A percentile compares a stretch with the other conserved stretches of the same genome.
phyloP scores from a whole-genome alignment of 92 coral and sea anemone species.

The Montipora capitata region DNA sequence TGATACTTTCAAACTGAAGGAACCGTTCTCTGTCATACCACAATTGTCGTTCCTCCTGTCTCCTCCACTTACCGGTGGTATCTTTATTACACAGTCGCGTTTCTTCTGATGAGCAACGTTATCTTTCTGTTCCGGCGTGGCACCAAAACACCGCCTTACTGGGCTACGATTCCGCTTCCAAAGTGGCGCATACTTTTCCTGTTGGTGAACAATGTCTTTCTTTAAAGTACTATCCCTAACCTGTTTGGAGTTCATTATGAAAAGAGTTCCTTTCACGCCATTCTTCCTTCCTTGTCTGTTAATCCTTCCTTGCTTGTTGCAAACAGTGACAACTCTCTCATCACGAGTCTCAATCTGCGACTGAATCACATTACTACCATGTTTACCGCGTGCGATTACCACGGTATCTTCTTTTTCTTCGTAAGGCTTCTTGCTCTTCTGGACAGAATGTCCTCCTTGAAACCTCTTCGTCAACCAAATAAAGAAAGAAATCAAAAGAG shows the following conservation, averaged over 20 bases:
- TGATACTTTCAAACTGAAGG: not conserved
- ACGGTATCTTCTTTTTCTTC: not conserved
- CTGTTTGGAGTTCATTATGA: not conserved
- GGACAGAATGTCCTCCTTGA: too few species aligned
- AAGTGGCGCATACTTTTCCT: not conserved
- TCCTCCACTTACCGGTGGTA: not conserved
- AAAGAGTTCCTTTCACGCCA: not conserved
- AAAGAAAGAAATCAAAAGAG: not conserved
- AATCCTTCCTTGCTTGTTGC: not conserved
- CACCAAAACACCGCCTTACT: not conserved
- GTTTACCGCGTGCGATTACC: not conserved
- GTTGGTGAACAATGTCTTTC: not conserved
- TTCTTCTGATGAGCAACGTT: not conserved
- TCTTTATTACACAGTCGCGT: not conserved
- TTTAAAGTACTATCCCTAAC: not conserved
- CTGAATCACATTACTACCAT: not conserved
- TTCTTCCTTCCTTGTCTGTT: not conserved
- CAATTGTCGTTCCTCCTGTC: not conserved
- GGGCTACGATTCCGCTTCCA: not conserved
- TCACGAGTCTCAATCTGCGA: not conserved
- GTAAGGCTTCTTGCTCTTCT: constrained; percentile 1
- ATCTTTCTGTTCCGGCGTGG: not conserved
- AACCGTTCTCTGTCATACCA: not conserved
- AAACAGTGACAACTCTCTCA: not conserved
- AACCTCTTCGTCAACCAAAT: not conserved